phyloP scores from a whole-genome alignment of 2,113 vertebrate species.

The Cyanistes caeruleus region DNA sequence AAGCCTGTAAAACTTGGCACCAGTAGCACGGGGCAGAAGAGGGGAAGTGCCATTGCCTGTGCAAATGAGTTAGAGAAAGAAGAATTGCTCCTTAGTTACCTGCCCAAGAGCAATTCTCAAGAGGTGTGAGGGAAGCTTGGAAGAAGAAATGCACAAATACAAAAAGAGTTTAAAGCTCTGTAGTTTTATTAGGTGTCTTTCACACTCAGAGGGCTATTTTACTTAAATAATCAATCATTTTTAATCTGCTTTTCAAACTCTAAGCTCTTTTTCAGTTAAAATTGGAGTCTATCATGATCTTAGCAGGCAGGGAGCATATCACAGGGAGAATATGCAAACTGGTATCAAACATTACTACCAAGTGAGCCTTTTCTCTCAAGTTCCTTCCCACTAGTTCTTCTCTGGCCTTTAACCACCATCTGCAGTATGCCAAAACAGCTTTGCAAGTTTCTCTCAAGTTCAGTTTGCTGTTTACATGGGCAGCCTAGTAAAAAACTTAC shows the following conservation, averaged over 20 bases:
- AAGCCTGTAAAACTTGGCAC: not conserved
- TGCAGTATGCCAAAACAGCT: not conserved
- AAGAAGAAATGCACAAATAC: not conserved
- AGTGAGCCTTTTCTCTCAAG: not conserved
- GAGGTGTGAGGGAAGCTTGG: not conserved
- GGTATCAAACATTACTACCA: not conserved
- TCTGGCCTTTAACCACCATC: not conserved
- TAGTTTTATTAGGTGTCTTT: not conserved
- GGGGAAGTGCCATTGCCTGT: not conserved
- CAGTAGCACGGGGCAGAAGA: not conserved
- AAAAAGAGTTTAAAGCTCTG: not conserved
- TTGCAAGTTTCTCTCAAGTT: not conserved
- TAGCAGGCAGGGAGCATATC: not conserved
- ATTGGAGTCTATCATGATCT: not conserved
- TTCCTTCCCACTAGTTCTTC: not conserved
- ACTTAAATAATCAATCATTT: conserved; percentile 16
- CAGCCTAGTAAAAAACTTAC: not conserved
- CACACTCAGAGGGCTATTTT: not conserved
- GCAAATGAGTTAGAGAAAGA: not conserved
- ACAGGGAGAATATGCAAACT: not conserved
- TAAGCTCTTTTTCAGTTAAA: not conserved
- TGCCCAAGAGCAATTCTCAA: not conserved
- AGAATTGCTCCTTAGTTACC: not conserved
- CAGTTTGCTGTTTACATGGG: not conserved
- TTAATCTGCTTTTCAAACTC: not conserved